phyloP scores from a whole-genome alignment of 2,888 invertebrate genomes.

The Scaptomyza reducta region DNA sequence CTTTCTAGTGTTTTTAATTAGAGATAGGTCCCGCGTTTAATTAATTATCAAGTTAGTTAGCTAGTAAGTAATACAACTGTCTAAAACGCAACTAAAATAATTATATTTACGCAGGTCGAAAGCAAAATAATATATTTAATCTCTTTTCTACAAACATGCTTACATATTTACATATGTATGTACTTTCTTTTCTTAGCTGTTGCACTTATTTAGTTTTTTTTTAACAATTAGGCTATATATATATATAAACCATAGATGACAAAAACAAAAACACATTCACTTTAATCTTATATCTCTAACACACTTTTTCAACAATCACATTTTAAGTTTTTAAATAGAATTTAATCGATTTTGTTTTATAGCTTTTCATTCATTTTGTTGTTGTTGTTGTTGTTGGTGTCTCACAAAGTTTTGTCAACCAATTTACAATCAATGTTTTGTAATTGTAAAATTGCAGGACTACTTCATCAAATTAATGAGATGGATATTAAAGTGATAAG shows the following conservation, averaged over 20 bases:
- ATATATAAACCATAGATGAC: not conserved
- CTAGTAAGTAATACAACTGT: slow-evolving; percentile 35
- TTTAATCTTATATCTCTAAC: too few species aligned
- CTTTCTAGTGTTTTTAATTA: slow-evolving; percentile 38
- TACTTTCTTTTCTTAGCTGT: not conserved
- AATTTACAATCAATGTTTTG: slow-evolving; percentile 59
- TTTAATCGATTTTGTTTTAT: not conserved
- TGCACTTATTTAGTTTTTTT: slow-evolving; percentile 2
- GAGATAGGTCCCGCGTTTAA: slow-evolving; percentile 31
- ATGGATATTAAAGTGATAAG: slow-evolving; percentile 84
- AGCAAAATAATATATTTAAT: slow-evolving; percentile 7
- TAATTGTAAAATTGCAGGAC: slow-evolving; percentile 82
- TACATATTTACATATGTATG: not conserved
- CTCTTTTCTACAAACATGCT: slow-evolving; percentile 3
- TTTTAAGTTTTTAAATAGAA: not conserved
- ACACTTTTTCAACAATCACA: not conserved
- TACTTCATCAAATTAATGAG: slow-evolving; percentile 84
- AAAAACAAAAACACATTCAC: slow-evolving; percentile 5
- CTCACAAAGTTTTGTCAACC: slow-evolving; percentile 31
- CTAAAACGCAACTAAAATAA: slow-evolving; percentile 1
- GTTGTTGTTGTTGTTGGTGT: slow-evolving; percentile 1
- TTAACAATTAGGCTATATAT: not conserved
- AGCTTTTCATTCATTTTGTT: not conserved
- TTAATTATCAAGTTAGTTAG: slow-evolving; percentile 25
- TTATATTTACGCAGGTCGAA: slow-evolving; percentile 12